Evolutionary conservation across 2,113 vertebrate species (phyloP).

Genomic region (Indri indri): DNA sequence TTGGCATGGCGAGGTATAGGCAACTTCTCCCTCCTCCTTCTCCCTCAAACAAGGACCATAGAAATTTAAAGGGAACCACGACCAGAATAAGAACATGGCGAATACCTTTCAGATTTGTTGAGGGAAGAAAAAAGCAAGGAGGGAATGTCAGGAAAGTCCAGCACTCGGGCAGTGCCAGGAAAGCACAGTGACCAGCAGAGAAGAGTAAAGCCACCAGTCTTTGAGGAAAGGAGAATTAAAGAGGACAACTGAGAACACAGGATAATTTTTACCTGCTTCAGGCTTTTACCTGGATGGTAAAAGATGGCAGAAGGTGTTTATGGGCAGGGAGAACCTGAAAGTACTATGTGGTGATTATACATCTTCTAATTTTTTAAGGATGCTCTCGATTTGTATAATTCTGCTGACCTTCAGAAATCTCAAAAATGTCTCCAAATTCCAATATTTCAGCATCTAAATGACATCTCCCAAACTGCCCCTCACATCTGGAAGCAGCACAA

Average conservation of each 20-base stretch:
- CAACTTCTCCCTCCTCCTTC: neutral
- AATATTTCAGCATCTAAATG: neutral
- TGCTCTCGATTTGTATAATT: neutral
- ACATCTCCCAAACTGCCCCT: neutral
- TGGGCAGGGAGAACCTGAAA: neutral
- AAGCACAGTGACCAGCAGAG: neutral
- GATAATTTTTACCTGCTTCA: neutral
- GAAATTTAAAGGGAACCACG: neutral
- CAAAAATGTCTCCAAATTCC: neutral
- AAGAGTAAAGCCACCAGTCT: neutral
- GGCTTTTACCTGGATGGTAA: neutral
- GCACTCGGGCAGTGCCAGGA: neutral
- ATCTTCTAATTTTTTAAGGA: neutral
- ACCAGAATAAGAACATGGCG: neutral
- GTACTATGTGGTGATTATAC: neutral
- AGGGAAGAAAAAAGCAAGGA: neutral
- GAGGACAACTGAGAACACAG: neutral
- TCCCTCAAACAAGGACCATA: neutral
- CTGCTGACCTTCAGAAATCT: neutral
- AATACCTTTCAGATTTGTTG: neutral
- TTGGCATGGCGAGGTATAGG: too few species aligned
- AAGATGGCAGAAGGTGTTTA: neutral
- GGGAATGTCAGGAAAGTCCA: neutral
- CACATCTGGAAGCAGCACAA: neutral
- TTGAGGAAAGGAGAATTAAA: neutral